These are phyloP conservation scores for Cataglyphis hispanica DNA, from an alignment of 1,140 invertebrate genomes.

Conservation along the genomic window DNA sequence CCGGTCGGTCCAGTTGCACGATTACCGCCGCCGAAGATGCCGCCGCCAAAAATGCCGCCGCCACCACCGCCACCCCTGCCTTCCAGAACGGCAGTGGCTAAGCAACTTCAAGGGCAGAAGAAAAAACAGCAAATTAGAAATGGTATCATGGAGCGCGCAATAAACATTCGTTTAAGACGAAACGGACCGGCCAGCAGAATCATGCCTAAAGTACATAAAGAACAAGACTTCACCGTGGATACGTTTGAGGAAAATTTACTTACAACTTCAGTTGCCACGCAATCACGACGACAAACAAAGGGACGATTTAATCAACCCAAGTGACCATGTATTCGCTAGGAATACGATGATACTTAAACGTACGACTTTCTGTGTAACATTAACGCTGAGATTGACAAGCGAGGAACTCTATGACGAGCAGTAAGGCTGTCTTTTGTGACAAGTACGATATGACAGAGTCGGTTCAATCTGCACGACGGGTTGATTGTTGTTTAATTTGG, in stretches of 20 bases:
- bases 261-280: neutral
- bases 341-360: conserved; percentile 43
- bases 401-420: neutral
- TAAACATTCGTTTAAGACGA: neutral
- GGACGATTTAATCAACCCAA: conserved; percentile 60
- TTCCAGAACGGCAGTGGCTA: neutral
- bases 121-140: conserved; percentile 56
- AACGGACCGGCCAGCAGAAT: neutral
- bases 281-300: conserved; percentile 13
- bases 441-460: too few species aligned
- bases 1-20: conserved; percentile 57
- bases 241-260: conserved; percentile 81
- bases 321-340: conserved; percentile 61
- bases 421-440: neutral
- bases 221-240: conserved; percentile 81
- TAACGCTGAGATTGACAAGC: neutral
- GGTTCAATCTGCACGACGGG: neutral
- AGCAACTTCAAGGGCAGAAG: conserved; percentile 31
- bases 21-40: conserved; percentile 70
- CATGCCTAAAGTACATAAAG: conserved; percentile 59
- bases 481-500: conserved; percentile 3
- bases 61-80: conserved; percentile 16
- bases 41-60: conserved; percentile 44
- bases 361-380: conserved; percentile 30
- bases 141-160: neutral